Percentiles rank a stretch among this genome's conserved stretches.
These are phyloP conservation scores for Osmoderma eremita DNA, from an alignment of 2,888 invertebrate genomes.

Conservation along the genomic window DNA sequence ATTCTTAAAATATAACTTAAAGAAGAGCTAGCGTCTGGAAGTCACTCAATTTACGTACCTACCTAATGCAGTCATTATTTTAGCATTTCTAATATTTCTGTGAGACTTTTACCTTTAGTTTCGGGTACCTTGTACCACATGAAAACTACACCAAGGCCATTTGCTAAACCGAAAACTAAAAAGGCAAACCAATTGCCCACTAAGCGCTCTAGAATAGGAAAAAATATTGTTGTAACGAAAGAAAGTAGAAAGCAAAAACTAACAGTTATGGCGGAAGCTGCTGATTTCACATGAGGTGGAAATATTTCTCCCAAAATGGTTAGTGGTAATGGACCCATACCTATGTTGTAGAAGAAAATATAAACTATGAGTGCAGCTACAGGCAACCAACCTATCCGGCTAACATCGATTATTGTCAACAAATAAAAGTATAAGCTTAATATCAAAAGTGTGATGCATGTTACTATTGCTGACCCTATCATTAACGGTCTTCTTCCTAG, in stretches of 20 bases:
- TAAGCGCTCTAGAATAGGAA: slow-evolving; percentile 67
- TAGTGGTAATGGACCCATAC: slow-evolving; percentile 81
- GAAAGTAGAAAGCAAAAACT: slow-evolving; percentile 78
- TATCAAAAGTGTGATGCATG: slow-evolving; percentile 70
- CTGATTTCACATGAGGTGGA: slow-evolving; percentile 77
- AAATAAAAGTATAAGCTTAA: slow-evolving; percentile 69
- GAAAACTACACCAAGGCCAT: slow-evolving; percentile 74
- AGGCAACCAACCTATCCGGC: slow-evolving; percentile 72
- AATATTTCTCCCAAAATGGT: slow-evolving; percentile 83
- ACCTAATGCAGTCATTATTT: no score
- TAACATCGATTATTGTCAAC: slow-evolving; percentile 64
- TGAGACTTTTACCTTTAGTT: slow-evolving; percentile 35
- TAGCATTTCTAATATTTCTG: slow-evolving; percentile 2
- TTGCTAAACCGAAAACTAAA: slow-evolving; percentile 75
- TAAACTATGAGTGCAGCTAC: slow-evolving; percentile 75
- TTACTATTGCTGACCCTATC: slow-evolving; percentile 73
- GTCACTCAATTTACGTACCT: background rate
- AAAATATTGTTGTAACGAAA: slow-evolving; percentile 78
- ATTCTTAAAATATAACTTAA: no score
- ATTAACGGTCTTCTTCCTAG: slow-evolving; percentile 78
- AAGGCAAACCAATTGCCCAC: slow-evolving; percentile 74
- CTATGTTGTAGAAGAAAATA: slow-evolving; percentile 78
- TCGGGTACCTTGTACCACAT: slow-evolving; percentile 58
- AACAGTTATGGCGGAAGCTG: slow-evolving; percentile 78
- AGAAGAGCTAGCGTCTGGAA: no score